These are phyloP conservation scores for Alethe diademata DNA, from an alignment of 2,113 vertebrate species.

Conservation along the genomic window DNA sequence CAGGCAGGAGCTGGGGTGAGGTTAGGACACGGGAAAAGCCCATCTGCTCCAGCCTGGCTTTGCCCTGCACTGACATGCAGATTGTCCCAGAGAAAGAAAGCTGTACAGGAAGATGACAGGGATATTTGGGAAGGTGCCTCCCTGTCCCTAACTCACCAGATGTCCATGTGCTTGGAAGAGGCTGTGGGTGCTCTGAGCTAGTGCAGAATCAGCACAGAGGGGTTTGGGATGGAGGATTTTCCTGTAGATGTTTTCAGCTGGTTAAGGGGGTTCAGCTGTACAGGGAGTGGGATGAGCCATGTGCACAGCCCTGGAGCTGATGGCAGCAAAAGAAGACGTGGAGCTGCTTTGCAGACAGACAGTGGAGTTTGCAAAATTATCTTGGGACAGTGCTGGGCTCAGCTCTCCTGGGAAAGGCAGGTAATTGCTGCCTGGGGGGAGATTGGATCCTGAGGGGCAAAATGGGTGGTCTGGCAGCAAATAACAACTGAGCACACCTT, in stretches of 20 bases:
- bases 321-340: neutral
- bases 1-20: neutral
- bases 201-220: fast-evolving
- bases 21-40: neutral
- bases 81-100: neutral
- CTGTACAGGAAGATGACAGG: neutral
- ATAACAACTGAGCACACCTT: neutral
- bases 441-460: neutral
- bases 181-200: neutral
- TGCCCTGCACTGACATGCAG: neutral
- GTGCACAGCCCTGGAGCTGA: neutral
- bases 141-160: neutral
- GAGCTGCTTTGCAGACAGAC: neutral
- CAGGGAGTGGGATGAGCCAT: neutral
- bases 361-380: neutral
- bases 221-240: neutral
- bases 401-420: neutral
- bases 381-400: neutral
- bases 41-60: neutral
- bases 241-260: neutral
- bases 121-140: neutral
- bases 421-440: neutral
- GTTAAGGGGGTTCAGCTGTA: neutral
- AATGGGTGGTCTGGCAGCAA: neutral
- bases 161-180: neutral